Evolutionary conservation across 2,113 vertebrate species (phyloP), one percentile per base, ranked within the genome.

Genomic region (Callaeas wilsoni): DNA sequence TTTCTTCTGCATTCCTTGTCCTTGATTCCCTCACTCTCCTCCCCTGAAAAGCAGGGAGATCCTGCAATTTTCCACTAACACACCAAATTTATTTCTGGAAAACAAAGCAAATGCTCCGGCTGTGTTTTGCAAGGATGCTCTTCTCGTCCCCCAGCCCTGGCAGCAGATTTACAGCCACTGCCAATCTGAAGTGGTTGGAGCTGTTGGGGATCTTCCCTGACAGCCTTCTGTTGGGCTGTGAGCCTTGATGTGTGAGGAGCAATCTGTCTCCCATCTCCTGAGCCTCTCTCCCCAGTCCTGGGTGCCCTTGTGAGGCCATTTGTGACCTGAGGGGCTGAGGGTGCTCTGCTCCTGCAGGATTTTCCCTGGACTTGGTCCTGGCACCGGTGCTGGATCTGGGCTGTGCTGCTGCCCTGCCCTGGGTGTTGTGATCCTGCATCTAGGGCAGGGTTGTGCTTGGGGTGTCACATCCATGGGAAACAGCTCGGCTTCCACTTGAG

Each of bases 161-260:
- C 77, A 82, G 91, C 74, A 91, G 84, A 64, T 95, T 89, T 85
- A 47, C 74, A 89, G 87, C 67, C 94, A 26, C 47, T 84, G 93
- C 94, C 73, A 55, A 13, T 93, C 50, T 70, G 42, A 70, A 84
- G 67, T 15, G 73, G 77, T 82, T 92, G 89, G 93, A 95, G 57
- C 77, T 84, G 69, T 62, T 76, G 53, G 50, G 93, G 62, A 94
- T 93, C 91, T 87, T 96, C 57, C 50, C 44, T 91, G 94, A 89
- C 93, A 95, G 86, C 89, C 89, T 94, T 95, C 94, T 94, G 88
- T 53, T 63, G 75, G 76, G 80, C 76, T 94, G 60, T 89, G 83
- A 94, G 93, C 86, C 89, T 93, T 71, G 78, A 64, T 69, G 74
- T 79, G 74, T 4, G 1, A 87, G 87, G 81, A 91, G 46, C 95